Base-by-base conservation (phyloP, 2,113 vertebrate species). In the Oophaga pumilio region DNA sequence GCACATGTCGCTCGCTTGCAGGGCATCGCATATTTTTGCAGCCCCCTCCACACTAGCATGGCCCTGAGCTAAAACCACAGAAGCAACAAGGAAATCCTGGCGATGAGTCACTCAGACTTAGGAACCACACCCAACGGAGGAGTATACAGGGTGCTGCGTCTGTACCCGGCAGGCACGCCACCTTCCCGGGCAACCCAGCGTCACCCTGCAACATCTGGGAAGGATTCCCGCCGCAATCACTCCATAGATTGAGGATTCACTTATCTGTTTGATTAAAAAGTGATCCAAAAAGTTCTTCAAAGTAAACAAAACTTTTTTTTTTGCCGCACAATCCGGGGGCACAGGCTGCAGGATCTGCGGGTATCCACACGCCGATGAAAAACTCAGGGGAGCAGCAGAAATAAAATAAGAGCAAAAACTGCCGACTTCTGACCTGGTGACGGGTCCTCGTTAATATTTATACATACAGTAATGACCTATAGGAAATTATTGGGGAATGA, bases 41-140 rank as follows among this genome's bases (percentile, higher is more conserved):
- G 50, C 14, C 84, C 66, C 89, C 20, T 60, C 0, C 71, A 8
- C 57, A 59, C 24, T 20, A 71, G 74, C 77, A 50, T 56, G 15
- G 52, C 56, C 17, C 56, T 52, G 60, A 87, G 77, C 86, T 73
- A 57, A 82, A 82, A 82, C 86, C 79, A 20, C 77, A 87, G 53
- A 82, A 56, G 62, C 66, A 43, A 28, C 77, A 82, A 87, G 86
- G 86, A 87, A 87, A 87, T 87, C 86, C 86, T 87, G 78, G 20
- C 56, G 28, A 64, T 87, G 86, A 87, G 78, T 87, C 86, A 87
- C 53, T 62, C 28, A 64, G 79, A 82, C 68, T 22, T 8, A 62
- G n/a, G 79, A 59, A 87, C 86, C 86, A 56, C 86, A 87, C 86
- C 86, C 86, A 53, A 24, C 62, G n/a, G 49, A 56, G 66, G 77